phyloP scores from a whole-genome alignment of 2,797 vertebrate genomes.

The Podarcis lilfordi region DNA sequence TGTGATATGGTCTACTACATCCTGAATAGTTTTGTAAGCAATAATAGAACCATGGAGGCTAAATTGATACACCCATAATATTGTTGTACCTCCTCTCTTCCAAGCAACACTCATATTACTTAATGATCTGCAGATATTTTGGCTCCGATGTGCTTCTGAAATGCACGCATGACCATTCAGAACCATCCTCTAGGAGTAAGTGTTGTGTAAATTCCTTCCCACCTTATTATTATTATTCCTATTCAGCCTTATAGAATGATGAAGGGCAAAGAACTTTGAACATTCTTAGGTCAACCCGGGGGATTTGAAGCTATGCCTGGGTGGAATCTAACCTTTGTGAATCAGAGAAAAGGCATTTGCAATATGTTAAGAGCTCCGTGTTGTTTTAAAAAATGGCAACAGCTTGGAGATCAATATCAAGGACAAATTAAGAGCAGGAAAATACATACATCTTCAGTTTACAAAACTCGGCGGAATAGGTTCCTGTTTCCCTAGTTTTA shows the following conservation, averaged over 20 bases:
- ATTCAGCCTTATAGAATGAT: constrained; percentile 9
- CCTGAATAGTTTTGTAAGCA: neutral
- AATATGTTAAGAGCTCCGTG: neutral
- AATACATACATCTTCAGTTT: neutral
- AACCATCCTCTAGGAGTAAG: neutral
- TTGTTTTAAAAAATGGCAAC: neutral
- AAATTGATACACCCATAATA: constrained; percentile 4
- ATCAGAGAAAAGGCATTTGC: constrained; percentile 42
- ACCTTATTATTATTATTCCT: neutral
- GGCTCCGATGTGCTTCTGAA: constrained; percentile 6
- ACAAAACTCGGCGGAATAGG: neutral
- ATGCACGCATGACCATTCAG: neutral
- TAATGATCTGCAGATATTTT: neutral
- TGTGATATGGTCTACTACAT: neutral
- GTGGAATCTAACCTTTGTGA: constrained; percentile 50
- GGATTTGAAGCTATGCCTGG: constrained; percentile 31
- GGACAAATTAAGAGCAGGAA: constrained; percentile 16
- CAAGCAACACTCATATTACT: neutral
- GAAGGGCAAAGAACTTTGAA: constrained; percentile 34
- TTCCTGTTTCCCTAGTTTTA: neutral
- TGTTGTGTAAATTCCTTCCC: neutral
- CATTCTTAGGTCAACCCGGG: constrained; percentile 45
- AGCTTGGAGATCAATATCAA: constrained; percentile 28
- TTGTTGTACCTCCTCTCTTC: neutral
- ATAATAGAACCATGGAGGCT: neutral